Percentiles rank a stretch among this genome's conserved stretches.
These are phyloP conservation scores for Pilophorus perplexus DNA, from an alignment of 2,888 invertebrate genomes.

Conservation along the genomic window DNA sequence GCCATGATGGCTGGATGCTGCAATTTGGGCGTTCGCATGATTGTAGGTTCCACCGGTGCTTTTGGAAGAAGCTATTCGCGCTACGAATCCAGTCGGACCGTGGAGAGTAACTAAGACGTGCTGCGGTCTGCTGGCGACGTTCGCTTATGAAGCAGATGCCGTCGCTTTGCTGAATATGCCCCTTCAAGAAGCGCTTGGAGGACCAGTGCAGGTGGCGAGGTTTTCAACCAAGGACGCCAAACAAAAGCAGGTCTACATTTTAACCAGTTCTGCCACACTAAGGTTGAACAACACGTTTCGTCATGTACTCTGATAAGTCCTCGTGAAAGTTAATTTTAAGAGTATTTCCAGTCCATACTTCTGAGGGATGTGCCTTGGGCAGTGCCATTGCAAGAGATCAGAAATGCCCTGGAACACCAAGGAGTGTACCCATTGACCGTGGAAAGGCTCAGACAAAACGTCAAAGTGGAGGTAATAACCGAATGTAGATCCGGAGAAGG, in stretches of 20 bases:
- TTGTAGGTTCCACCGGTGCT: constrained; percentile 32
- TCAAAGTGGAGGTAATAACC: constrained; percentile 54
- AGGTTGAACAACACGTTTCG: neutral
- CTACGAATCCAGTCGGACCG: constrained; percentile 43
- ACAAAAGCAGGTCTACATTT: constrained; percentile 45
- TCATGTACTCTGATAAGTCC: too few relatives aligned
- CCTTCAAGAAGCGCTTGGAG: constrained; percentile 41
- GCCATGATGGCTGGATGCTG: too few relatives aligned
- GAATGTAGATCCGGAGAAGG: neutral
- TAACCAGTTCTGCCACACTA: too few relatives aligned
- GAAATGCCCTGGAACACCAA: constrained; percentile 54
- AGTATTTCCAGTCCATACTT: constrained; percentile 51
- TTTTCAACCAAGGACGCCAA: constrained; percentile 42
- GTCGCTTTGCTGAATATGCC: constrained; percentile 40
- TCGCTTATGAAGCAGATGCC: constrained; percentile 40
- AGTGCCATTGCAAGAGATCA: constrained; percentile 55
- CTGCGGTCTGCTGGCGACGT: constrained; percentile 43
- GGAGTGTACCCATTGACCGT: constrained; percentile 54
- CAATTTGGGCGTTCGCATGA: too few relatives aligned
- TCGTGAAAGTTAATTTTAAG: too few relatives aligned
- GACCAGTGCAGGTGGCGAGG: constrained; percentile 45
- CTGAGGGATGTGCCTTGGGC: constrained; percentile 57
- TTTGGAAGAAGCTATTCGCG: constrained; percentile 41
- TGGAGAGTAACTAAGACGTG: constrained; percentile 44
- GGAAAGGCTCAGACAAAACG: constrained; percentile 53